Evolutionary conservation across 2,113 vertebrate species (phyloP).

Genomic region (Heterotis niloticus): DNA sequence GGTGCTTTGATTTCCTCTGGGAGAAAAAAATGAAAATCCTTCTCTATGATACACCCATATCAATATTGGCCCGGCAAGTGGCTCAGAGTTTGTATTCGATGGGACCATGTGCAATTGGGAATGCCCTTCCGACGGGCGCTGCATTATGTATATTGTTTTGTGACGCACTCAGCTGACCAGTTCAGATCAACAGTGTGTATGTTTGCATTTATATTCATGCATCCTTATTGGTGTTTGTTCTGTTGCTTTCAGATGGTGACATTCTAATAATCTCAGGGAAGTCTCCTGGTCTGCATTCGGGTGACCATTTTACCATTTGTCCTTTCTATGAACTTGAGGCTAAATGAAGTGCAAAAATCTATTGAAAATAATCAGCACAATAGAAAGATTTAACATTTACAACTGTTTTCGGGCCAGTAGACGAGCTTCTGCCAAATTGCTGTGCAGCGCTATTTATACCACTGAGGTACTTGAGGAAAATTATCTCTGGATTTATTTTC

Average conservation of each 20-base stretch:
- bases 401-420: background rate
- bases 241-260: background rate
- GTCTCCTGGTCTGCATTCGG: background rate
- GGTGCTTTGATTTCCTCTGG: slow-evolving; percentile 43
- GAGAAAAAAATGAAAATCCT: slow-evolving; percentile 30
- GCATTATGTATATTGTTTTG: slow-evolving; percentile 1
- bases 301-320: background rate
- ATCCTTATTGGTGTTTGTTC: background rate
- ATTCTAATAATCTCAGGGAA: too few relatives aligned
- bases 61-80: background rate
- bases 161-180: background rate
- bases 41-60: background rate
- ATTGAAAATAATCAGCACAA: too few relatives aligned
- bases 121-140: background rate
- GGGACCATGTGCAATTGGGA: slow-evolving; percentile 1
- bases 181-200: background rate
- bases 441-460: background rate
- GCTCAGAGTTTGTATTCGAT: background rate
- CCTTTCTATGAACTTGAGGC: too few relatives aligned
- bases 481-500: background rate
- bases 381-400: background rate
- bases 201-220: background rate
- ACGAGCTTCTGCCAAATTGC: background rate
- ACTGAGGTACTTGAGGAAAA: background rate
- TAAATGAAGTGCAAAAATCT: background rate